These are phyloP conservation scores for Dendrolimus punctatus DNA, from an alignment of 1,140 invertebrate genomes.

Conservation along the genomic window DNA sequence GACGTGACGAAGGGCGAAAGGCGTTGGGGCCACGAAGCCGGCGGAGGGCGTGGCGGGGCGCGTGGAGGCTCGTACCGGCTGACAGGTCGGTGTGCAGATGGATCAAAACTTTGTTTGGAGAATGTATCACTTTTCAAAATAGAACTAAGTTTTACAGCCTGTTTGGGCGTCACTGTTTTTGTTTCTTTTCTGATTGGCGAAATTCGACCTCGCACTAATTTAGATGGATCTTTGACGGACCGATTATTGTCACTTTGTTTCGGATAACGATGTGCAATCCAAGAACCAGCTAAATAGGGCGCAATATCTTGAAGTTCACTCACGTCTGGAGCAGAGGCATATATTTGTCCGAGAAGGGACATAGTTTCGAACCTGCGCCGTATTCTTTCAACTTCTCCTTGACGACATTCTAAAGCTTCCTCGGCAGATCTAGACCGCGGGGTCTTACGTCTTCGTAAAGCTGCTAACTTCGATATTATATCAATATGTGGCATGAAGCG, in stretches of 20 bases:
- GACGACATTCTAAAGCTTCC: slow-evolving; percentile 70
- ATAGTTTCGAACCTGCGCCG: slow-evolving; percentile 78
- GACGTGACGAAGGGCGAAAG: slow-evolving; percentile 69
- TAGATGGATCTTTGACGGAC: slow-evolving; percentile 73
- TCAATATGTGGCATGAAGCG: slow-evolving; percentile 90
- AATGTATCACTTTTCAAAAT: slow-evolving; percentile 79
- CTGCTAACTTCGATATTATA: slow-evolving; percentile 87
- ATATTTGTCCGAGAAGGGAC: slow-evolving; percentile 84
- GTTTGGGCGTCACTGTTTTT: slow-evolving; percentile 26
- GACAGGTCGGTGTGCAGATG: slow-evolving; percentile 80
- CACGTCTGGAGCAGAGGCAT: slow-evolving; percentile 85
- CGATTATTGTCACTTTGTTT: slow-evolving; percentile 76
- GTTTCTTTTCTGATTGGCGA: slow-evolving; percentile 56
- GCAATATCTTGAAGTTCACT: slow-evolving; percentile 83
- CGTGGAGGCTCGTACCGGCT: slow-evolving; percentile 82
- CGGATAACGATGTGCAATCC: slow-evolving; percentile 84
- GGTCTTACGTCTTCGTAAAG: slow-evolving; percentile 73
- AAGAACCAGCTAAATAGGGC: slow-evolving; percentile 81
- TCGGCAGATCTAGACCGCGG: slow-evolving; percentile 50
- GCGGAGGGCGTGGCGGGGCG: slow-evolving; percentile 63
- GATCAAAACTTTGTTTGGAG: slow-evolving; percentile 81
- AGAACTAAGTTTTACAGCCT: slow-evolving; percentile 67
- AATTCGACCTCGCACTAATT: slow-evolving; percentile 35
- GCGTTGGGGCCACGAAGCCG: slow-evolving; percentile 58
- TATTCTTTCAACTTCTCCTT: slow-evolving; percentile 79